A percentile compares a stretch with the other conserved stretches of the same genome.
phyloP scores from a whole-genome alignment of 1,140 invertebrate species.

The Euborellia annulipes region DNA sequence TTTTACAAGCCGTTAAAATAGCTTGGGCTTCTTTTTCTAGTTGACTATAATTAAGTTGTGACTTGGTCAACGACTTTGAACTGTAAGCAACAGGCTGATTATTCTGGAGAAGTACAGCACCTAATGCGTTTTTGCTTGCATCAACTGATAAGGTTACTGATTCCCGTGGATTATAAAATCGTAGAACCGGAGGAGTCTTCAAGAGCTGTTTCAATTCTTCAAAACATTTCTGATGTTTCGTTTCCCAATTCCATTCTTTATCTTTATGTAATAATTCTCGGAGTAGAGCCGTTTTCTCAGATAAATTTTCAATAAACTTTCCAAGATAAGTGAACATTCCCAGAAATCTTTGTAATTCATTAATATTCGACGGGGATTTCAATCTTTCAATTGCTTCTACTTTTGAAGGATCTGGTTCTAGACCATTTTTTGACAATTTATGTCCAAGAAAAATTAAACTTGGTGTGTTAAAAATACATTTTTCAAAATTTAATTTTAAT shows the following conservation, averaged over 20 bases:
- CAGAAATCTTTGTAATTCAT: slow-evolving; percentile 15
- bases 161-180: slow-evolving; percentile 15
- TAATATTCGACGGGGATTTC: slow-evolving; percentile 12
- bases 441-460: slow-evolving; percentile 4
- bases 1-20: background rate
- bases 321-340: slow-evolving; percentile 18
- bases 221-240: too few relatives aligned
- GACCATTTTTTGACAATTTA: slow-evolving; percentile 3
- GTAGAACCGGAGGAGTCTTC: slow-evolving; percentile 7
- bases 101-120: slow-evolving; percentile 21
- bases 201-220: slow-evolving; percentile 17
- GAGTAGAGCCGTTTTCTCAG: slow-evolving; percentile 16
- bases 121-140: slow-evolving; percentile 17
- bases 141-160: slow-evolving; percentile 5
- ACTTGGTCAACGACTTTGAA: slow-evolving; percentile 8
- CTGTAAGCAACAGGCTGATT: slow-evolving; percentile 20
- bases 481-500: background rate
- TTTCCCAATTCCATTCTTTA: slow-evolving; percentile 17
- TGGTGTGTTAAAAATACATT: background rate
- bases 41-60: slow-evolving; percentile 16
- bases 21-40: slow-evolving; percentile 22
- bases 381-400: slow-evolving; percentile 4
- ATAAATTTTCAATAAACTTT: slow-evolving; percentile 10
- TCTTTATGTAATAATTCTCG: slow-evolving; percentile 19
- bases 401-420: slow-evolving; percentile 16